Base-by-base conservation (phyloP, 1,140 invertebrate genomes). In the Aradophagus sp. region DNA sequence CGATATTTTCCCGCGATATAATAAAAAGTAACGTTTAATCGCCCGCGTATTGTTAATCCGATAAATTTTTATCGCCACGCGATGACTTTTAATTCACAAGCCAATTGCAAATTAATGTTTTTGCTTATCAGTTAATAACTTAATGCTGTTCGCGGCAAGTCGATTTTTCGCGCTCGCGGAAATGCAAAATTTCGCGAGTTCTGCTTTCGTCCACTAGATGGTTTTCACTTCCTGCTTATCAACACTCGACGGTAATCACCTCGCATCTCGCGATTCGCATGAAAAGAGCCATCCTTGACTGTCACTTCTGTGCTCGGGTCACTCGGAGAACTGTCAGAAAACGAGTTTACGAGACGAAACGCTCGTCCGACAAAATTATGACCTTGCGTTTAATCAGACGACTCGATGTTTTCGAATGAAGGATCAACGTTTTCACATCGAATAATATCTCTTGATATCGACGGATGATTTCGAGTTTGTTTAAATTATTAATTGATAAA, bases 201-300 rank as follows among this genome's bases (percentile, higher is more conserved):
- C 67, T 32, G 31, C 23, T 36, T 27, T 56, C 31, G 32, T 35
- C 62, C 75, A 75, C 75, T 68, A 75, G 71, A 68, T 73, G 67
- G 68, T 72, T 47, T 32, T 8, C 38, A 61, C 12, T 70, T 74
- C 55, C 59, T 59, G 42, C 47, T 15, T 29, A 10, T n/a, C 11
- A 29, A 29, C 11, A 29, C 11, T 5, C 4, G n/a, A n/a, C n/a
- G n/a, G n/a, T n/a, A 41, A 42, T 56, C 67, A 82, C 80, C 77
- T 80, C 77, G 36, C 42, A 75, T 73, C 66, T 78, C n/a, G 39
- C 65, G 12, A 74, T 56, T 61, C 65, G 81, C 29, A 56, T 61
- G 26, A 81, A 69, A 48, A 78, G 68, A 62, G 77, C 71, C 80
- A 82, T 82, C 23, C 10, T 75, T 67, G 45, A 45, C 42, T 5